Conservation (phyloP, 2,113 vertebrate genomes). For the Pedetes capensis region DNA sequence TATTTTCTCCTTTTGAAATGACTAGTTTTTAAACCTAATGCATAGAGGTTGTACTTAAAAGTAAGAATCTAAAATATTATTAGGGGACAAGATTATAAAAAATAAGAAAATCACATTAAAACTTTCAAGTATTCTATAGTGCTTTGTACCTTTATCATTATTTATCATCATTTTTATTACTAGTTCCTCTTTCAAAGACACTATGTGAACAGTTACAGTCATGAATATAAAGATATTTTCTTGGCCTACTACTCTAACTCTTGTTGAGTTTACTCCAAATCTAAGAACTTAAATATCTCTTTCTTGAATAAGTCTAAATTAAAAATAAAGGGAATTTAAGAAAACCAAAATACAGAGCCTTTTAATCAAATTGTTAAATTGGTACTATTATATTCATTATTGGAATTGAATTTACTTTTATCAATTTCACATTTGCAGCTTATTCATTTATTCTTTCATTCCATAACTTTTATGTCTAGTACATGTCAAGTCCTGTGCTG, state of each 20-base stretch:
- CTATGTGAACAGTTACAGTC: neutral
- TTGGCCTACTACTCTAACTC: neutral
- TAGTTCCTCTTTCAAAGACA: neutral
- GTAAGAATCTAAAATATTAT: neutral
- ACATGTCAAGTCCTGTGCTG: neutral
- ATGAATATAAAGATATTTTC: neutral
- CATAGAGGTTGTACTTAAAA: neutral
- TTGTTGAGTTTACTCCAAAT: neutral
- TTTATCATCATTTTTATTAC: neutral
- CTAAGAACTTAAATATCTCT: neutral
- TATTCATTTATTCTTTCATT: neutral
- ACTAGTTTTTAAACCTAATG: neutral
- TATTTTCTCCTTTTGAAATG: neutral
- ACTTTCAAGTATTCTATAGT: neutral
- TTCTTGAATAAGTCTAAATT: neutral
- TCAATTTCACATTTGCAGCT: neutral
- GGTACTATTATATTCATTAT: neutral
- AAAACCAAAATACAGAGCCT: neutral
- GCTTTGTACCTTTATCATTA: neutral
- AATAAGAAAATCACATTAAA: neutral
- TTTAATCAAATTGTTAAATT: neutral
- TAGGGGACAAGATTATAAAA: neutral
- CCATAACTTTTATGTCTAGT: neutral
- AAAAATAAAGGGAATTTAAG: neutral
- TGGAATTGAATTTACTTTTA: neutral